phyloP scores from a whole-genome alignment of 1,140 invertebrate genomes.

The Brachionus sp. region DNA sequence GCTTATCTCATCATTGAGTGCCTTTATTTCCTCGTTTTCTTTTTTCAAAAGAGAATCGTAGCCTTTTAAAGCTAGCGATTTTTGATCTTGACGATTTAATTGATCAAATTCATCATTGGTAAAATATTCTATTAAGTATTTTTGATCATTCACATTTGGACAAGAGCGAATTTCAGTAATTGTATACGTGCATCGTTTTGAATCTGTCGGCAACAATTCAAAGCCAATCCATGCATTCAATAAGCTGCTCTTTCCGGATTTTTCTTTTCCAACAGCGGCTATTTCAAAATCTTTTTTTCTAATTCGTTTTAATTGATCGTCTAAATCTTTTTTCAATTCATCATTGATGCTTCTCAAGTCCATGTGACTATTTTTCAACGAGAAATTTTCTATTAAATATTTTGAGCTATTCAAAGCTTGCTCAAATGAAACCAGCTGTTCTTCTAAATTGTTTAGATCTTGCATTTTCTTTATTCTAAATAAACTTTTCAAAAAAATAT shows the following conservation, averaged over 20 bases:
- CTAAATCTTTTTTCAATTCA: background rate
- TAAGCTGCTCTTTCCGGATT: background rate
- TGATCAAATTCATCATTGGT: background rate
- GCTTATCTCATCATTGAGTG: background rate
- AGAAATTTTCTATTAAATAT: background rate
- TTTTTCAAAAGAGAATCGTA: background rate
- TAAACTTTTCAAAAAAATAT: too few relatives aligned
- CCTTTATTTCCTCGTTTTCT: background rate
- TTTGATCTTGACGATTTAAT: background rate
- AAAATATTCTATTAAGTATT: background rate
- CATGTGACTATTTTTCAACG: background rate
- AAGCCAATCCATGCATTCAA: constrained; percentile 21
- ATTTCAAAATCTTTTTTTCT: constrained; percentile 21
- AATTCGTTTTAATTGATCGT: background rate
- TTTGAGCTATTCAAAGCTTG: background rate
- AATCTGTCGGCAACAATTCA: background rate
- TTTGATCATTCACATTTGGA: constrained; percentile 18
- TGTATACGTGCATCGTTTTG: constrained; percentile 24
- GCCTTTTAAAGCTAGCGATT: background rate
- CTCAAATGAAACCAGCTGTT: background rate
- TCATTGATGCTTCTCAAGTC: background rate
- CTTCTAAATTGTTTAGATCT: background rate
- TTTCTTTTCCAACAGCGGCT: background rate
- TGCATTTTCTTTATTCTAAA: background rate
- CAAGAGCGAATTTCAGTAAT: background rate